Evolutionary conservation across 1,140 invertebrate species (phyloP), one percentile per base, ranked within the genome.

Genomic region (Neodiprion lecontei): DNA sequence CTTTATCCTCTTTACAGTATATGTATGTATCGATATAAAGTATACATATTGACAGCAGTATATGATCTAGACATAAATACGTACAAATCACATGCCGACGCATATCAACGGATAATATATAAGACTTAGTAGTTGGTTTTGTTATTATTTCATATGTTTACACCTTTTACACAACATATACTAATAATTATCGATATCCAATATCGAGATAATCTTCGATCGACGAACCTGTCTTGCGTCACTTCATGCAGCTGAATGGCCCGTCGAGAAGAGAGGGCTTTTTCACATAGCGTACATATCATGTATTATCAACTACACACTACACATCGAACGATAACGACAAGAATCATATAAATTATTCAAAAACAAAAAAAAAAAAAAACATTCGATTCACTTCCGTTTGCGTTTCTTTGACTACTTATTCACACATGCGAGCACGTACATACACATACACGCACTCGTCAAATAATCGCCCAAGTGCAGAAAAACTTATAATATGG

Each of bases 251-350:
- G 81, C 80, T 86, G 82, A 87, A 88, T 88, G 86, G 87, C 85
- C 86, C 86, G 86, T 79, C 81, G 86, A 87, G 86, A 85, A 87
- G 83, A 61, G 53, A 85, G 85, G 83, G 84, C 82, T 83, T 84
- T 79, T 40, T 17, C 81, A 79, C 74, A 79, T 76, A 73, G 82
- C 48, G 48, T 65, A 3, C 17, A 17, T 65, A 14, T 65, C 61
- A 65, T 65, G 4, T 65, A 14, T 65, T 65, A 14, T 14, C 1
- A 5, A 14, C 70, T 61, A 65, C 49, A 8, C 28, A 70, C 75
- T 77, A 75, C 72, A 74, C 75, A 76, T 69, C 49, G 49, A 74
- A 47, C 28, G 67, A 48, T 28, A 40, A 40, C 75, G 77, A 69
- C 72, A 77, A 75, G 71, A 50, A 74, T 77, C 28, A 74, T 72